Base-by-base conservation (phyloP, 2,113 vertebrate genomes). In the Platichthys flesus region DNA sequence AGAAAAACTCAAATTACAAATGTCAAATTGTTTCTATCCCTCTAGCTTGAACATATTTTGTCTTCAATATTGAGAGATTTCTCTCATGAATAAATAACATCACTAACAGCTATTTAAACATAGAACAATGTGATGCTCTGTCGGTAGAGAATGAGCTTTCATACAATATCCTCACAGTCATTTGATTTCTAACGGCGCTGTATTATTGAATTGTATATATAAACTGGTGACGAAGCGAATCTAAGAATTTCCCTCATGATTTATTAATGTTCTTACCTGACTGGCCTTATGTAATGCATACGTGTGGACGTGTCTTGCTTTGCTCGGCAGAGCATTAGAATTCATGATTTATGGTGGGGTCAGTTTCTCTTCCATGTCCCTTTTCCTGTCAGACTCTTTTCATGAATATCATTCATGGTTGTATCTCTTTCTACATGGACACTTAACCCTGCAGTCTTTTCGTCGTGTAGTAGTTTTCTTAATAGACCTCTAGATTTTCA, bases 301-400 rank as follows among this genome's bases (percentile, higher is more conserved):
- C 65, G 70, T 74, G 12, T 60, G 65, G 42, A 23, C 67, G 59
- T 79, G 37, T 79, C 76, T 64, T 67, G 67, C 59, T 74, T 71
- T 72, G 70, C 72, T 84, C 76, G 76, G 58, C 61, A 71, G 66
- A 49, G 49, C 54, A 51, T 55, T 15, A 47, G 20, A 74, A 16
- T 18, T 51, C 15, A 51, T 51, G 47, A 51, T 51, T 51, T 18
- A 51, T 51, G 18, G 15, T 8, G 47, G 47, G 67, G 47, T 72
- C 52, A 49, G 2, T 72, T 47, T 62, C 26, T 69, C 62, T 64
- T 26, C 54, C 23, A 5, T 55, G 59, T 42, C 31, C 31, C 3
- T 49, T 62, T 82, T 14, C 26, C 26, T 63, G 45, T 71, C 68
- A n/a, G 2, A 21, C 56, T 45, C 31, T 26, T 76, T 54, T 59